These are phyloP conservation scores for Melanotaenia parkinsoni DNA, from an alignment of 2,797 vertebrate genomes.

Conservation along the genomic window DNA sequence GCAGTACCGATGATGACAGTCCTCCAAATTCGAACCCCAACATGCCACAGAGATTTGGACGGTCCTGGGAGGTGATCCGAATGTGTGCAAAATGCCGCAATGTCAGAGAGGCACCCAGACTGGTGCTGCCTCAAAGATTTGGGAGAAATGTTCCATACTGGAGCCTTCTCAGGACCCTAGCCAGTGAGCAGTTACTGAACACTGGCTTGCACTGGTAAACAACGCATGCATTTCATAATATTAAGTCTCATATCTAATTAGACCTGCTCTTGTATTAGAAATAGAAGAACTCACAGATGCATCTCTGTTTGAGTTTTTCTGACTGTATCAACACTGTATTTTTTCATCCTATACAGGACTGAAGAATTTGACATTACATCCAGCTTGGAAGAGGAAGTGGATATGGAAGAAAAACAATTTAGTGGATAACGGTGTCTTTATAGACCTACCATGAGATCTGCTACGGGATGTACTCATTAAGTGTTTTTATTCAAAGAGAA, in stretches of 20 bases:
- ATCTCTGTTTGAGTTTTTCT: not conserved
- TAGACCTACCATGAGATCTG: not conserved
- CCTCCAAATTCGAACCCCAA: conserved; percentile 63
- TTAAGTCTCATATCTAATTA: not conserved
- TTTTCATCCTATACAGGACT: conserved; percentile 58
- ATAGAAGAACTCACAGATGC: not conserved
- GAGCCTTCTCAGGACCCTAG: conserved; percentile 52
- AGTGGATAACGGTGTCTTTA: conserved; percentile 32
- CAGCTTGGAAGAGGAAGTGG: conserved; percentile 64
- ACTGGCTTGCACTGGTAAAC: conserved; percentile 47
- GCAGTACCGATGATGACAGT: not conserved
- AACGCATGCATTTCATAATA: not conserved
- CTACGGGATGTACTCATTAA: conserved; percentile 14
- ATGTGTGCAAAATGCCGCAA: conserved; percentile 53
- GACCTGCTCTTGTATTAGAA: not conserved
- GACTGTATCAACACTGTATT: not conserved
- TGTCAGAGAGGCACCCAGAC: conserved; percentile 12
- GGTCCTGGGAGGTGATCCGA: conserved; percentile 47
- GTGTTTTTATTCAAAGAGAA: conserved; percentile 35
- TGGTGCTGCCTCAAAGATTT: conserved; percentile 56
- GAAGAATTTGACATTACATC: conserved; percentile 51
- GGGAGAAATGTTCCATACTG: conserved; percentile 50
- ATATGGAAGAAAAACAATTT: conserved; percentile 37
- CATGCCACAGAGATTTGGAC: conserved; percentile 82
- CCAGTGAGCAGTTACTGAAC: conserved; percentile 30